Evolutionary conservation across 2,797 vertebrate genomes (phyloP), one percentile per base, ranked within the genome.

Genomic region (Schizothorax lantsangensis): DNA sequence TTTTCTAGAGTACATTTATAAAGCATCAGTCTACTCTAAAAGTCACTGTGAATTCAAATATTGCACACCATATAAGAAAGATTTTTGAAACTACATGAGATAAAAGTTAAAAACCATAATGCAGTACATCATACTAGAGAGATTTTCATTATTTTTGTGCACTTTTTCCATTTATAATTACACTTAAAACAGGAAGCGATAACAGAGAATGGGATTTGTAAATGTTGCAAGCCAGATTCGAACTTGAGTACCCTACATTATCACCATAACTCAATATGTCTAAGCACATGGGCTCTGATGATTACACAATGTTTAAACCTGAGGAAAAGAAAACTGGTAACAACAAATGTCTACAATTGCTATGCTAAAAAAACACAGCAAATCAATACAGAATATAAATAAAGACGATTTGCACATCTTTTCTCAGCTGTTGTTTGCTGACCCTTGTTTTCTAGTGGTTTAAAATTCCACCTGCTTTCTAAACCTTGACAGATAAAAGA

Each of bases 391-490:
- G 26, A 43, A 36, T 74, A 74, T 33, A 74, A 73, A 74, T 43
- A 40, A 33, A 57, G 59, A 15, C 3, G 81, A 77, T 77, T 54
- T 23, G 49, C 2, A 2, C 33, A 78, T 7, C 19, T 57, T 38
- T 78, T 23, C 33, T 40, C 38, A 71, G 54, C 43, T 71, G 21
- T 45, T 62, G 15, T 62, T 36, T 45, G 43, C 40, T 40, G 72
- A 75, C 12, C n/a, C 12, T 38, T 47, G 8, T 72, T 38, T 40
- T 71, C 26, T n/a, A 26, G 6, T 72, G 49, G 68, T 59, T 66
- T 40, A 62, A 14, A 43, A 45, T 45, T 36, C 3, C 81, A 59
- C 47, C 68, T 84, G 57, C 82, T 84, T 75, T 62, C n/a, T 49
- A 49, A 84, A 66, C 21, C 12, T 74, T 66, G 73, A 77, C 36